A percentile compares a stretch with the other conserved stretches of the same genome.
These are phyloP conservation scores for Netelia virgata DNA, from an alignment of 2,888 invertebrate species.

Conservation along the genomic window DNA sequence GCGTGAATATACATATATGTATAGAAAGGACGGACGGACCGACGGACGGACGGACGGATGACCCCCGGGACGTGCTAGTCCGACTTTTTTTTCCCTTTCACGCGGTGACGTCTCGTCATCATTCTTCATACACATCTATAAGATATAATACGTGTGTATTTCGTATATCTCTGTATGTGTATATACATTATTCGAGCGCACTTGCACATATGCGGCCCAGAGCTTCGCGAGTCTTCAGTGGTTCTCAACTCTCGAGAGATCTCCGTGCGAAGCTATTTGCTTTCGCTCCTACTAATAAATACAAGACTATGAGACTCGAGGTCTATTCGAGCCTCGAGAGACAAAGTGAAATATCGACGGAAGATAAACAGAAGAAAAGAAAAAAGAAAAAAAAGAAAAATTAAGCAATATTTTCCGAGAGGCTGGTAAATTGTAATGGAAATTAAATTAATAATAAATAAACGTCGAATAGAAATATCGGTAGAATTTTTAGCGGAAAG, in stretches of 20 bases:
- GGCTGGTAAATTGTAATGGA: no score
- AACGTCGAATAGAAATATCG: no score
- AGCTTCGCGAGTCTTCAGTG: conserved; percentile 39
- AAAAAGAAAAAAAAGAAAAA: not conserved
- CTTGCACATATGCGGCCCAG: conserved; percentile 62
- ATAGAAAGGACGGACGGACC: conserved; percentile 25
- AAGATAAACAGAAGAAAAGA: no score
- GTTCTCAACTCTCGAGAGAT: conserved; percentile 29
- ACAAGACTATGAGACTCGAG: not conserved
- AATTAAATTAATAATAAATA: no score
- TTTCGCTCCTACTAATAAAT: not conserved
- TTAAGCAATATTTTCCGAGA: no score
- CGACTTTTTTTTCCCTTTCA: conserved; percentile 56
- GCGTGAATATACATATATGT: conserved; percentile 23
- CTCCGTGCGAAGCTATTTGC: not conserved
- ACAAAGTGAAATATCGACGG: not conserved
- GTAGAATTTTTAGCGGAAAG: not conserved
- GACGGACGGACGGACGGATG: conserved; percentile 50
- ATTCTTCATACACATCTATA: not conserved
- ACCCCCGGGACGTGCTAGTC: conserved; percentile 53
- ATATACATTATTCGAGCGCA: conserved; percentile 12
- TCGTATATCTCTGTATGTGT: not conserved
- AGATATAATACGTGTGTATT: conserved; percentile 13
- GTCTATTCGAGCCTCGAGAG: not conserved
- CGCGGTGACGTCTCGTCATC: conserved; percentile 45